Conservation (phyloP, 2,888 invertebrate species). For the Eupeodes luniger region DNA sequence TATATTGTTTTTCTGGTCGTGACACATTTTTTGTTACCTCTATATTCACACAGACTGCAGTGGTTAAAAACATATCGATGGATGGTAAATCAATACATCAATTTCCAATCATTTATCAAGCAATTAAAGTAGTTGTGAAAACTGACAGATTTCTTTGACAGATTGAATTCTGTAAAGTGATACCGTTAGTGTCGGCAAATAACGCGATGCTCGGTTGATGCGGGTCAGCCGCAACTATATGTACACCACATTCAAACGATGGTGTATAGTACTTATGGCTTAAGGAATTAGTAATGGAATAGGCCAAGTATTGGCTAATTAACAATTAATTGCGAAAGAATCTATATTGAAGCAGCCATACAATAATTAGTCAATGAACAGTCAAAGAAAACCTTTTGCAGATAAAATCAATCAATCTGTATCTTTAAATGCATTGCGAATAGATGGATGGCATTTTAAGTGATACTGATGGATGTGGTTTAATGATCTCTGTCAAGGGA, state of each 20-base stretch:
- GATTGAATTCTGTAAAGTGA: constrained; percentile 46
- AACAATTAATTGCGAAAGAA: constrained; percentile 64
- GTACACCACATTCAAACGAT: background rate
- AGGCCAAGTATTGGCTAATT: constrained; percentile 51
- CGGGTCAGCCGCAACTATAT: background rate
- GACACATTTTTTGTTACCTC: constrained; percentile 4
- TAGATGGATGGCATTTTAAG: constrained; percentile 7
- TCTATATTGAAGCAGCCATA: constrained; percentile 22
- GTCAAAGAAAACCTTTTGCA: constrained; percentile 40
- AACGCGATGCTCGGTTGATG: background rate
- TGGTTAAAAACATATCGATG: background rate
- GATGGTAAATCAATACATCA: constrained; percentile 14
- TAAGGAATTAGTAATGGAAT: constrained; percentile 29
- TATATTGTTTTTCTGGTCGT: constrained; percentile 23
- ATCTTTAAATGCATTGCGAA: background rate
- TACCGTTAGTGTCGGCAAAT: constrained; percentile 43
- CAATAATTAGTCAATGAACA: constrained; percentile 41
- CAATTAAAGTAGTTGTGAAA: constrained; percentile 36
- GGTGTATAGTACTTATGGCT: background rate
- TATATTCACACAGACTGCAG: background rate
- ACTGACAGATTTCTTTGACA: constrained; percentile 42
- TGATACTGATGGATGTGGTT: constrained; percentile 8
- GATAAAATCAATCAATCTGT: constrained; percentile 45
- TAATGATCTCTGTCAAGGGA: constrained; percentile 35
- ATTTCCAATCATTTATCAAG: constrained; percentile 50